Percentiles rank a stretch among this genome's conserved stretches.
These are phyloP conservation scores for Ophioderma brevispina DNA, from an alignment of 35 echinoderm and acorn worm genomes.

Conservation along the genomic window DNA sequence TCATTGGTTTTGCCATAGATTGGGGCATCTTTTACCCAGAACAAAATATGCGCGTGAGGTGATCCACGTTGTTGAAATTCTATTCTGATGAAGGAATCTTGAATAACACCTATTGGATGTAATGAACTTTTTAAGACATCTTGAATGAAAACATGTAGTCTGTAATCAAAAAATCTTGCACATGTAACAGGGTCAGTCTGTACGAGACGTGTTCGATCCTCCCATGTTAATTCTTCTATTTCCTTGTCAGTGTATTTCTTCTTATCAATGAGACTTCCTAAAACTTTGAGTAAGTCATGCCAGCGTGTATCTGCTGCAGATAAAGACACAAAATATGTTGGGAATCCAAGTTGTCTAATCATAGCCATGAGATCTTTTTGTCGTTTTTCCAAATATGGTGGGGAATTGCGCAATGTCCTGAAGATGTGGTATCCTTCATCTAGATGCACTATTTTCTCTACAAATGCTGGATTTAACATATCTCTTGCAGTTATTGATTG, in stretches of 20 bases:
- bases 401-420: slow-evolving; percentile 28
- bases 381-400: no score
- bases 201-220: slow-evolving; percentile 42
- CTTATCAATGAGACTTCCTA: background rate
- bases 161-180: slow-evolving; percentile 76
- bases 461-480: background rate
- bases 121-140: slow-evolving; percentile 52
- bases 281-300: slow-evolving; percentile 32
- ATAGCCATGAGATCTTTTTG: no score
- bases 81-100: slow-evolving; percentile 66
- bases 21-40: slow-evolving; percentile 78
- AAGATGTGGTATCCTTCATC: slow-evolving; percentile 30
- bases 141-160: slow-evolving; percentile 53
- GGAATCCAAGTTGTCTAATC: no score
- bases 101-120: slow-evolving; percentile 44
- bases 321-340: slow-evolving; percentile 52
- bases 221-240: slow-evolving; percentile 52
- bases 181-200: slow-evolving; percentile 61
- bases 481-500: background rate
- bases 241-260: background rate
- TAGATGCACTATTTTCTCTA: background rate
- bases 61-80: slow-evolving; percentile 64
- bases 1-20: slow-evolving; percentile 15
- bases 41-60: slow-evolving; percentile 48
- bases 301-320: slow-evolving; percentile 31